Conservation (phyloP, 2,113 vertebrate species). For the Tiliqua scincoides region DNA sequence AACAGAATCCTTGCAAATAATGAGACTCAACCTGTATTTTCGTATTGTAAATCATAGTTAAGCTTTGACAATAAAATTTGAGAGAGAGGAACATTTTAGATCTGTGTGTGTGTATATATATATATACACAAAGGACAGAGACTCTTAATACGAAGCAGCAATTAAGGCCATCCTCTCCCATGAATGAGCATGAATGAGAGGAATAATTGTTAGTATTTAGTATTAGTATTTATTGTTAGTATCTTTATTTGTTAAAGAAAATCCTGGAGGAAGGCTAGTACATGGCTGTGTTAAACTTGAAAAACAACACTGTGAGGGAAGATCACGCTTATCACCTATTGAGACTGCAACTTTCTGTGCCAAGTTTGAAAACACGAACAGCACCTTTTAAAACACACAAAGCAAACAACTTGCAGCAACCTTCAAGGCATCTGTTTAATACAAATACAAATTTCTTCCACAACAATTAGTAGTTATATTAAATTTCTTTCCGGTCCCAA, state of each 20-base stretch:
- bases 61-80: neutral
- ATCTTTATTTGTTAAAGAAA: neutral
- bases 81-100: neutral
- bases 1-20: no score
- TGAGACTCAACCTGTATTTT: no score
- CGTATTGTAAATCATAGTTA: neutral
- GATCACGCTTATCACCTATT: neutral
- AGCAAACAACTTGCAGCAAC: constrained; percentile 27
- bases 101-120: no score
- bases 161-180: no score
- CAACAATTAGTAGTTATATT: constrained; percentile 76
- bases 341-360: neutral
- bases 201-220: neutral
- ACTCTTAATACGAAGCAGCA: neutral
- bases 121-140: neutral
- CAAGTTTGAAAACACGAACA: neutral
- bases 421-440: constrained; percentile 76
- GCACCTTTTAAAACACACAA: neutral
- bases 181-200: no score
- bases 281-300: neutral
- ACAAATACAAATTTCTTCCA: constrained; percentile 79
- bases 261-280: neutral
- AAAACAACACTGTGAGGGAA: neutral
- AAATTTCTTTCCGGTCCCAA: constrained; percentile 68
- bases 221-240: no score